Base-by-base conservation (phyloP, 1,140 invertebrate species). In the Zophobas atratus region DNA sequence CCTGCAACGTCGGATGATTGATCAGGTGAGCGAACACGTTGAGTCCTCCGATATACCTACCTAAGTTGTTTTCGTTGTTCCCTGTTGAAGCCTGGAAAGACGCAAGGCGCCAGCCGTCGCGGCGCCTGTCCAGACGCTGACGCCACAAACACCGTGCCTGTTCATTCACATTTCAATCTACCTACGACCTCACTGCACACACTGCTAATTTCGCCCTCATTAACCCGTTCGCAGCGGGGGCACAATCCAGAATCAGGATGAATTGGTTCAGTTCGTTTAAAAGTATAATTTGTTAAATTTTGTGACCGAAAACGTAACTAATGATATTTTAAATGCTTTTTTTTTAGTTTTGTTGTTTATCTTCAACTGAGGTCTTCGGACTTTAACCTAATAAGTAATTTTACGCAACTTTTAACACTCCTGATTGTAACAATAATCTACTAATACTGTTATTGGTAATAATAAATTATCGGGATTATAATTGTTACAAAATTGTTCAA, bases 91-190 rank as follows among this genome's bases (percentile, higher is more conserved):
- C 48, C 76, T 41, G 34, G 39, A 53, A 71, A 43, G 20, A 67
- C 41, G 36, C 6, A 35, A 72, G 76, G 78, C 79, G 77, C 79
- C 78, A 34, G 49, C 34, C 75, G 60, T 49, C 49, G 46, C 77
- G 77, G 77, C 78, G 75, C 71, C 75, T 63, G 57, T 75, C 77
- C 71, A 70, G 74, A 55, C 75, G 75, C 70, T 56, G 53, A 60
- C 60, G 67, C 48, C 57, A 72, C 70, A 72, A 72, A 72, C 70
- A 72, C 70, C 70, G 70, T 20, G 46, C n/a, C 35, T 72, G 51
- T 48, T 55, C 70, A 72, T 72, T 55, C 70, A 72, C 32, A 67
- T 41, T 20, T 67, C 60, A 20, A 43, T 5, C 34, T 4, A 3
- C 6, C 3, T 46, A 46, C 43, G 43, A 4, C 6, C 6, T 3